A percentile compares a stretch with the other conserved stretches of the same genome.
phyloP scores from a whole-genome alignment of 2,797 vertebrate genomes.

The Pitangus sulphuratus region DNA sequence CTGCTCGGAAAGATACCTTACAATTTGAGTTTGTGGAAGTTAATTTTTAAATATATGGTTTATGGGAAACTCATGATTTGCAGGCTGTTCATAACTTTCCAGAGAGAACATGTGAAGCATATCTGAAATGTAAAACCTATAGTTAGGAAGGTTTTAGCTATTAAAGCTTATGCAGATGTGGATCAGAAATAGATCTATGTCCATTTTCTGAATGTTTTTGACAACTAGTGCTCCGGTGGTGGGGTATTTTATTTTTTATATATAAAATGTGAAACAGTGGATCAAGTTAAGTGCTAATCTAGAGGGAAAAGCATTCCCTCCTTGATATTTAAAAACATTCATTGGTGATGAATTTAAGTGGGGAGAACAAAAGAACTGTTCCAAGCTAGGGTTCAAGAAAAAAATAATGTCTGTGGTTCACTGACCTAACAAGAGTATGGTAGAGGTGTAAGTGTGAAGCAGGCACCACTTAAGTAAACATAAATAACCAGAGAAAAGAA shows the following conservation, averaged over 20 bases:
- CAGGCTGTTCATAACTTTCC: not conserved
- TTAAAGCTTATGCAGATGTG: not conserved
- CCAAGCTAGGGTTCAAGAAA: not conserved
- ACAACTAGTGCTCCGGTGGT: too few relatives aligned
- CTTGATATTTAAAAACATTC: not conserved
- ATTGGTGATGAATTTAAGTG: not conserved
- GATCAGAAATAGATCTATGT: not conserved
- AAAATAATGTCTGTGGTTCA: accelerated
- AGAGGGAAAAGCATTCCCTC: not conserved
- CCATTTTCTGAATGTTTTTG: not conserved
- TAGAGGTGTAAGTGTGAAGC: not conserved
- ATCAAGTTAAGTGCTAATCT: not conserved
- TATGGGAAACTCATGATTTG: not conserved
- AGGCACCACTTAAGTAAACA: not conserved
- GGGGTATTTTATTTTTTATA: not conserved
- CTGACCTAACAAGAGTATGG: not conserved
- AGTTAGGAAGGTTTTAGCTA: not conserved
- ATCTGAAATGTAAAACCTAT: not conserved
- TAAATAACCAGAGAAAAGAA: not conserved
- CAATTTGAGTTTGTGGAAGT: not conserved
- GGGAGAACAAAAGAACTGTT: not conserved
- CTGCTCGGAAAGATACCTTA: not conserved
- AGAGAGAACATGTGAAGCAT: accelerated
- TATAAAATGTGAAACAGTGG: not conserved
- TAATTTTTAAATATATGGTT: not conserved